Evolutionary conservation across 2,888 invertebrate genomes (phyloP).

Genomic region (Drosophila pegasa): DNA sequence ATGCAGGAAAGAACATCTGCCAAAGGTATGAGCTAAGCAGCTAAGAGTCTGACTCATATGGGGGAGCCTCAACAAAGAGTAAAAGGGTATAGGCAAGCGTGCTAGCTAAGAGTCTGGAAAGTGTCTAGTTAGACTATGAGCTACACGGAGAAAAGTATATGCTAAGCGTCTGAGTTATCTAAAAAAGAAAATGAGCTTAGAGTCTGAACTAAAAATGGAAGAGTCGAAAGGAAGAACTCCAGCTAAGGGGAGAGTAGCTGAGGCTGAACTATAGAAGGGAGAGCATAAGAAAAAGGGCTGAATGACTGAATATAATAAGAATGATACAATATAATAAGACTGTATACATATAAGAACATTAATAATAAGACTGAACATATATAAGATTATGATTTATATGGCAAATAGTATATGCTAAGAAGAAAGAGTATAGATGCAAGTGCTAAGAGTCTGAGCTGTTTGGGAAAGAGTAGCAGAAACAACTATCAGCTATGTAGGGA

Average conservation of each 20-base stretch:
- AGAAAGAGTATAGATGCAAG: too few relatives aligned
- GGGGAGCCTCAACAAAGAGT: not conserved
- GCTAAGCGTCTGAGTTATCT: not conserved
- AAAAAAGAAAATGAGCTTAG: not conserved
- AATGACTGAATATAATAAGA: too few relatives aligned
- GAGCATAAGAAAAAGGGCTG: too few relatives aligned
- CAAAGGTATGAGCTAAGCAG: not conserved
- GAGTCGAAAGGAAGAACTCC: too few relatives aligned
- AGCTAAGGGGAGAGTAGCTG: not conserved
- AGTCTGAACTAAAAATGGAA: not conserved
- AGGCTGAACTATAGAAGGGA: not conserved
- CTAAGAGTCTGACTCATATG: not conserved
- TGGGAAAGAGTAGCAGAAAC: too few relatives aligned
- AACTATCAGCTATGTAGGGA: not conserved
- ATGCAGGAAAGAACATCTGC: not conserved
- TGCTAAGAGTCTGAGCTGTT: too few relatives aligned
- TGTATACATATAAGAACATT: too few relatives aligned
- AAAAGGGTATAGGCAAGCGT: not conserved
- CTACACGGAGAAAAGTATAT: not conserved
- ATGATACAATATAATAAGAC: too few relatives aligned
- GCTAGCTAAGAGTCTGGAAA: not conserved
- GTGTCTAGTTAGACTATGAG: too few relatives aligned
- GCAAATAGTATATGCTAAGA: too few relatives aligned
- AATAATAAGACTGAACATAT: too few relatives aligned
- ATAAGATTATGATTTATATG: too few relatives aligned